phyloP scores from a whole-genome alignment of 2,797 vertebrate genomes.

The Eulemur rubriventer region DNA sequence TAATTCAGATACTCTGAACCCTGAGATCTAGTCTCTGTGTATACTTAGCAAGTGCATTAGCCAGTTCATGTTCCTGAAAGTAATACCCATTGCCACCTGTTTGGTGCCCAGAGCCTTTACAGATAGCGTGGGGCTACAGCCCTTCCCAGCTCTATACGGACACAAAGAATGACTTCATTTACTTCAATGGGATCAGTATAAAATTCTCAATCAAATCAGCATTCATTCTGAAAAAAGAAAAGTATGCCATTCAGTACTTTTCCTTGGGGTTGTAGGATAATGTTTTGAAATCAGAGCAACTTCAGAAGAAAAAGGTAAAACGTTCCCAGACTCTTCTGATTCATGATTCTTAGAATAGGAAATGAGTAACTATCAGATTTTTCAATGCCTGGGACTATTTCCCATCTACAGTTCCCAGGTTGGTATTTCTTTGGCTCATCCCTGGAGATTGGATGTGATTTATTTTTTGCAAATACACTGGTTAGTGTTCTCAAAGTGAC shows the following conservation, averaged over 20 bases:
- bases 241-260: constrained; percentile 37
- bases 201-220: constrained; percentile 56
- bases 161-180: constrained; percentile 51
- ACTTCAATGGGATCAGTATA: constrained; percentile 34
- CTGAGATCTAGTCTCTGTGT: background rate
- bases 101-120: background rate
- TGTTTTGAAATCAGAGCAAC: constrained; percentile 55
- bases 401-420: background rate
- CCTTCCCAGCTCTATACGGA: background rate
- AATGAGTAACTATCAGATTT: background rate
- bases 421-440: constrained; percentile 28
- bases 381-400: background rate
- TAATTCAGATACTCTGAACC: background rate
- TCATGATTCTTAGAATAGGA: background rate
- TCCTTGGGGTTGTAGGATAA: background rate
- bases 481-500: background rate
- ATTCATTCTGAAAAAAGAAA: constrained; percentile 40
- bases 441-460: background rate
- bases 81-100: background rate
- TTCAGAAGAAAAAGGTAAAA: constrained; percentile 27
- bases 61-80: constrained; percentile 35
- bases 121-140: background rate
- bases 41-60: background rate
- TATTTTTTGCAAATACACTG: background rate
- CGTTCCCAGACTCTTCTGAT: background rate